Evolutionary conservation across 2,113 vertebrate genomes (phyloP), one percentile per base, ranked within the genome.

Genomic region (Stigmatopora argus): DNA sequence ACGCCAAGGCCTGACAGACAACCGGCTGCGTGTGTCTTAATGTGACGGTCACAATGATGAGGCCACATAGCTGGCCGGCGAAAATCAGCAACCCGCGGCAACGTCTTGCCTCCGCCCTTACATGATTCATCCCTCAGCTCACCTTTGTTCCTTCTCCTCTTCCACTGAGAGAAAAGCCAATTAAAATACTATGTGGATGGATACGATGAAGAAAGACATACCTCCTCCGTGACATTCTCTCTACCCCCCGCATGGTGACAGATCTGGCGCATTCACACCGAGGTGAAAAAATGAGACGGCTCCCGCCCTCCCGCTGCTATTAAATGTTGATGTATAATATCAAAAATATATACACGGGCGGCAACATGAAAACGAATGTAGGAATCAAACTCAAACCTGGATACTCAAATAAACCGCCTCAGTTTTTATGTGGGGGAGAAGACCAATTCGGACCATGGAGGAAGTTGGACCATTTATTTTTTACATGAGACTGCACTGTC

Each of bases 161-260:
- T 69, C 59, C 52, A 64, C 0, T 5, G 65, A 75, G 76, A 78
- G 65, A 75, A 73, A 81, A 69, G 75, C 84, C 89, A 90, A 91
- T 91, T 91, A 91, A 91, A 90, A 91, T 92, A 89, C 86, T 88
- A 71, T 69, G 77, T 84, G 84, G 85, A 86, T 85, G 86, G 91
- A 91, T 88, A 87, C 89, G 71, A 73, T 80, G 78, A 88, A 85
- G 86, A 86, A 83, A 90, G 87, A 84, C 81, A 88, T 88, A 85
- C 79, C 82, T 85, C 79, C 80, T 84, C 72, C 73, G 65, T 88
- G 87, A 86, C 88, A 87, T 82, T 74, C 81, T 69, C 81, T 71
- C 81, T 77, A 79, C 82, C 82, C 85, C 85, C 86, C 64, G 53
- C 67, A 72, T 67, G 62, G 85, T 87, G 86, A 87, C 85, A 86